phyloP scores from a whole-genome alignment of 1,140 invertebrate genomes.

The Zaprionus camerounensis region DNA sequence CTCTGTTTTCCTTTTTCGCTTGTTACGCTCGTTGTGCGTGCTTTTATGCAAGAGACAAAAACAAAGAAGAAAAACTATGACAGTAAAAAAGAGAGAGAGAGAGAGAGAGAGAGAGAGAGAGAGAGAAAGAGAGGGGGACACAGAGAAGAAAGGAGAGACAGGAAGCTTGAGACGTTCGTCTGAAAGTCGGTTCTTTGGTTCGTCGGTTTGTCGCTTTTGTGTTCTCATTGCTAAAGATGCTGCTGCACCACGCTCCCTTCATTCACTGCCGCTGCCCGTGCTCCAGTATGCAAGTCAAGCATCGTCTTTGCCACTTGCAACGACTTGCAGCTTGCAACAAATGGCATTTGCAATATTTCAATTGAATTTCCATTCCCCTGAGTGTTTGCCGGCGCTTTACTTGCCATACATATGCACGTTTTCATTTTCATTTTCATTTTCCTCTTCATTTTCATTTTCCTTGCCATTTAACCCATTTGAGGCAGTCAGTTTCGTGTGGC shows the following conservation, averaged over 20 bases:
- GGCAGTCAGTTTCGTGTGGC: constrained; percentile 24
- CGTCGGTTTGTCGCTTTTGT: neutral
- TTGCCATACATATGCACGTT: constrained; percentile 12
- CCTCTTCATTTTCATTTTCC: constrained; percentile 48
- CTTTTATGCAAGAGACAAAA: neutral
- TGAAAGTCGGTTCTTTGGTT: neutral
- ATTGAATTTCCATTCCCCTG: constrained; percentile 72
- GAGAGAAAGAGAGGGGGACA: neutral
- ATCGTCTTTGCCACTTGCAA: constrained; percentile 15
- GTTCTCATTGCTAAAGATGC: constrained; percentile 5
- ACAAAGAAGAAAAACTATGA: no score
- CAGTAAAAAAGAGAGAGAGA: no score
- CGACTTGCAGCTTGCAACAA: constrained; percentile 52
- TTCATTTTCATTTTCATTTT: constrained; percentile 42
- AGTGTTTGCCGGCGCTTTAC: constrained; percentile 40
- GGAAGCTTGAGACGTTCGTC: neutral
- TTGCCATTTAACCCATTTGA: constrained; percentile 61
- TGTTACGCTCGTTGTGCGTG: neutral
- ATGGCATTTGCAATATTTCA: constrained; percentile 73
- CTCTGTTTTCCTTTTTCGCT: neutral
- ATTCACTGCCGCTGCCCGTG: neutral
- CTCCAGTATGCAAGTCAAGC: constrained; percentile 12
- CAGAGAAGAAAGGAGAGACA: neutral
- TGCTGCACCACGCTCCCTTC: neutral
- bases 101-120: neutral